These are phyloP conservation scores for Balanococcus diminutus DNA, from an alignment of 2,888 invertebrate genomes.

Conservation along the genomic window DNA sequence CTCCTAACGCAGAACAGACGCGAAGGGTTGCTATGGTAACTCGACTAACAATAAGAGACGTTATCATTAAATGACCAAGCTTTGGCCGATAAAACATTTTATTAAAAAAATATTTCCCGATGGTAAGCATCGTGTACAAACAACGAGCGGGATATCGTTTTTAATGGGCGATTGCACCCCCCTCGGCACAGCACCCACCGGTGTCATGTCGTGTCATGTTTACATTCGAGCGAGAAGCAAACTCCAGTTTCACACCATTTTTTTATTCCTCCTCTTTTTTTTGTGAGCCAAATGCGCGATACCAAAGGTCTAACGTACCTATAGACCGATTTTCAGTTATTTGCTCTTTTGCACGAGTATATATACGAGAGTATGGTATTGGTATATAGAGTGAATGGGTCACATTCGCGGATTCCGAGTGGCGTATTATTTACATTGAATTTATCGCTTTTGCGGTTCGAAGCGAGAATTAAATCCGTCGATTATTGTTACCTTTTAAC, in stretches of 20 bases:
- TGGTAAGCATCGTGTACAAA: background rate
- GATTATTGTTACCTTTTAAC: background rate
- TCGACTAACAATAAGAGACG: constrained; percentile 15
- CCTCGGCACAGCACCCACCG: background rate
- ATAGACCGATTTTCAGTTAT: background rate
- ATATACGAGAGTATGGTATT: background rate
- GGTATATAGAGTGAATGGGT: background rate
- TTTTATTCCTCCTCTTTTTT: no score
- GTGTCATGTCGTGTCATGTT: background rate
- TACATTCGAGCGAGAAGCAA: background rate
- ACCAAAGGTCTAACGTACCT: background rate
- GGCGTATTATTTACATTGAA: background rate
- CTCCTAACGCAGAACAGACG: background rate
- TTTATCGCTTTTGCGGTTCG: background rate
- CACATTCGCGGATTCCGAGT: background rate
- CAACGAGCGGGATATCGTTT: background rate
- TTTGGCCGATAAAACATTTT: constrained; percentile 24
- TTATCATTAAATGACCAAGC: constrained; percentile 14
- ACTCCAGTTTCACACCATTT: background rate
- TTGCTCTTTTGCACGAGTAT: background rate
- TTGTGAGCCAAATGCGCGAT: no score
- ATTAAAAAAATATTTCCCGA: constrained; percentile 21
- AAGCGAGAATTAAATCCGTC: background rate
- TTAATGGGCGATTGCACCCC: background rate
- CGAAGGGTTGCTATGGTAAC: constrained; percentile 4